These are phyloP conservation scores for Andrena fulva DNA, from an alignment of 2,888 invertebrate genomes.

Conservation along the genomic window DNA sequence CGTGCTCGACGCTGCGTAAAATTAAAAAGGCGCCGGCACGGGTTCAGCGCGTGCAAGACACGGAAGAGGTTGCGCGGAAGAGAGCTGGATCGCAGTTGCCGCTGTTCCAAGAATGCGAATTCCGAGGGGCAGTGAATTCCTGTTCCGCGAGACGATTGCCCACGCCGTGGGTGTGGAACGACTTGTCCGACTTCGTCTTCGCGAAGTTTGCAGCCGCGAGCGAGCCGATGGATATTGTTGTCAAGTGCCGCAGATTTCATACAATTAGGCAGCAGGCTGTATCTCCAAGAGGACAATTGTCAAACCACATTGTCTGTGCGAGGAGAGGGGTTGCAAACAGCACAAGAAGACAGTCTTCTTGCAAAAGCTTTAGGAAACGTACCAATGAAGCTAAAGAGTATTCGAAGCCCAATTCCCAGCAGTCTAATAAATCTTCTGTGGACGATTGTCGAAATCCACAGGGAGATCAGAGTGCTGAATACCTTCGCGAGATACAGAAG, in stretches of 20 bases:
- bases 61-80: neutral
- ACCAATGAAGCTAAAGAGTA: neutral
- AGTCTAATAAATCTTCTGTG: no score
- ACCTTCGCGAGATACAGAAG: conserved; percentile 14
- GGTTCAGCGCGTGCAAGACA: neutral
- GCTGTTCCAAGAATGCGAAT: neutral
- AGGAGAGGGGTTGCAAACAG: neutral
- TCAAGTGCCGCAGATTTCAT: neutral
- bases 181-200: neutral
- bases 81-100: neutral
- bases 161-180: neutral
- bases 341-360: neutral
- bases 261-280: neutral
- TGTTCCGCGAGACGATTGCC: neutral
- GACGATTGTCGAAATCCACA: neutral
- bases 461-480: neutral
- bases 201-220: neutral
- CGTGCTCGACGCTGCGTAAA: neutral
- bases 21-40: neutral
- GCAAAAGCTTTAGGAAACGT: neutral
- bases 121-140: neutral
- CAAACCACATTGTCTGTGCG: neutral
- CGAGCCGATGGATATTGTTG: neutral
- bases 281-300: neutral
- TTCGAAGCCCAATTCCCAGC: neutral